Evolutionary conservation across 92 coral and sea anemone genomes (phyloP), one percentile per base, ranked within the genome.

Genomic region (Zoanthus gigantus): DNA sequence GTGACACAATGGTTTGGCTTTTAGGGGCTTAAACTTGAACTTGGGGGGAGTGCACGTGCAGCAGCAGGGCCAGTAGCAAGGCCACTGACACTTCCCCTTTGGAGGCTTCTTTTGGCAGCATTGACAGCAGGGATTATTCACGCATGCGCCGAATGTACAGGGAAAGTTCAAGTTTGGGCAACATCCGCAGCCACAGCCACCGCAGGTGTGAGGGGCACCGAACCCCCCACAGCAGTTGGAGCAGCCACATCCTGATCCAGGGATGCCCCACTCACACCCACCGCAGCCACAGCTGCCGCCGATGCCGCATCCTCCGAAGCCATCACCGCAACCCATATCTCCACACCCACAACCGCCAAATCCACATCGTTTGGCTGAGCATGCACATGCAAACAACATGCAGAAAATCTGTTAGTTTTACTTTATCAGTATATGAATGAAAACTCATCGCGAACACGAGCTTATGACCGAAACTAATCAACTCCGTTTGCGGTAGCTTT

Each of bases 141-240:
- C 97, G 80, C 97, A 94, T 90, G 97, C 97, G 58, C 97, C 97
- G 81, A 94, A 94, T 14, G 97, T 94, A 78, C 93, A 94, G 29
- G 97, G 97, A 80, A 94, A 94, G 93, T 94, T 94, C 13, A 94
- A 92, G 57, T 92, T 91, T 18, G 95, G 95, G 86, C 97, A 94
- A 79, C 97, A 88, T 8, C 97, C 95, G 17, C 85, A 81, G 47
- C 95, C 95, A 31, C 93, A 87, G 79, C 93, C 89, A 61, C 97
- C 97, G 34, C 97, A 92, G 88, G 76, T 0, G 52, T 90, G 95
- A 31, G 97, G 97, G 74, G 90, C 89, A 18, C 85, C 95, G 87
- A 95, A 95, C 45, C 98, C 98, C 23, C 98, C 98, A 47, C 98
- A 95, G 96, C 98, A 95, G 89, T 95, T 95, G 78, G 96, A 94